Percentiles rank a stretch among this genome's conserved stretches.
Evolutionary conservation across 2,888 invertebrate species (phyloP).

Genomic region (Chymomyza procnemis): DNA sequence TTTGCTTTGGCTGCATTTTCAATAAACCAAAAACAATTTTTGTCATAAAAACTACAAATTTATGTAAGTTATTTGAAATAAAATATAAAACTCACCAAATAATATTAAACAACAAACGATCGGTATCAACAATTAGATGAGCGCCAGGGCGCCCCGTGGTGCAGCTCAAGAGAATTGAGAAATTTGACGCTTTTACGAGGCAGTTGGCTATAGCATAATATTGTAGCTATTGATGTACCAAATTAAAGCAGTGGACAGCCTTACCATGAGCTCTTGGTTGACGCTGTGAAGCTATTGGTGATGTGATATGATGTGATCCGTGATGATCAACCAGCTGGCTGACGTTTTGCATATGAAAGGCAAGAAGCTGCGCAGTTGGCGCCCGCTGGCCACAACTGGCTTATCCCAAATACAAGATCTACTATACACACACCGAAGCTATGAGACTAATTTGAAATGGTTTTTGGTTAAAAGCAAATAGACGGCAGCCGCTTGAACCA

Average conservation of each 20-base stretch:
- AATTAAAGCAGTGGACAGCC: conserved; percentile 64
- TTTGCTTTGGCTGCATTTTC: conserved; percentile 16
- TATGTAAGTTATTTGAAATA: conserved; percentile 73
- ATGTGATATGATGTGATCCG: conserved; percentile 11
- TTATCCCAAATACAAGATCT: not conserved
- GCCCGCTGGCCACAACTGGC: conserved; percentile 26
- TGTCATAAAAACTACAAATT: conserved; percentile 66
- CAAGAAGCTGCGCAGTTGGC: conserved; percentile 44
- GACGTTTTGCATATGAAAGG: conserved; percentile 67
- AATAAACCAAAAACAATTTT: conserved; percentile 35
- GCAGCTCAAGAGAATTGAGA: conserved; percentile 47
- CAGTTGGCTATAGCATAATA: conserved; percentile 54
- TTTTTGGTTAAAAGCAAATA: conserved; percentile 14
- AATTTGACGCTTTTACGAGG: conserved; percentile 74
- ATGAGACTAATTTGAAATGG: not conserved
- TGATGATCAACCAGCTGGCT: conserved; percentile 16
- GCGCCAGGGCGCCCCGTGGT: conserved; percentile 39
- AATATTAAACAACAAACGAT: conserved; percentile 63
- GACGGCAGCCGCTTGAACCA: conserved; percentile 18
- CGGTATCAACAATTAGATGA: conserved; percentile 59
- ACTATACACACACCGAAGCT: not conserved
- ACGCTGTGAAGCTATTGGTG: not conserved
- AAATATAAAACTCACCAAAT: conserved; percentile 74
- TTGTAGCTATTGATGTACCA: conserved; percentile 60
- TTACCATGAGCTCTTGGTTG: conserved; percentile 24